These are phyloP conservation scores for Elysia crispata DNA, from an alignment of 2,888 invertebrate genomes.

Conservation along the genomic window DNA sequence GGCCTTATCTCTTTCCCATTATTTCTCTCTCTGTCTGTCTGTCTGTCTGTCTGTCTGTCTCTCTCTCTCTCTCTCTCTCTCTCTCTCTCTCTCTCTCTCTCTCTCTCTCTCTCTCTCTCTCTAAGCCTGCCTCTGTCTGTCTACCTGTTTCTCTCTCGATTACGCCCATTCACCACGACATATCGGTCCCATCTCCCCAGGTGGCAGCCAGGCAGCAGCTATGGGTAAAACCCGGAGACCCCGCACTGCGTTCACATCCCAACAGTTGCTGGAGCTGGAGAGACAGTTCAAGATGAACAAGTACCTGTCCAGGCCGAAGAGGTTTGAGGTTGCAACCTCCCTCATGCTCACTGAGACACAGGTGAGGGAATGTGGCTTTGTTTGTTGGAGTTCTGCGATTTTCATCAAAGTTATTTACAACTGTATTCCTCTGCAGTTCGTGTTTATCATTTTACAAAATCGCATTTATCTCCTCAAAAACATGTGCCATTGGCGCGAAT, in stretches of 20 bases:
- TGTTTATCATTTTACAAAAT: too few species aligned
- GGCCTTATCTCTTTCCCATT: too few species aligned
- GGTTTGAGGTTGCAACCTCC: slow-evolving; percentile 98
- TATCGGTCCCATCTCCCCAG: slow-evolving; percentile 55
- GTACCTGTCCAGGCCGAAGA: slow-evolving; percentile 97
- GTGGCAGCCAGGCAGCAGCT: slow-evolving; percentile 64
- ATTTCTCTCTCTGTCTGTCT: too few species aligned
- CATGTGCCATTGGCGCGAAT: too few species aligned
- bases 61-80: neutral
- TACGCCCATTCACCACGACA: too few species aligned
- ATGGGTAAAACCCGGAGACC: slow-evolving; percentile 90
- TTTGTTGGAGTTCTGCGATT: neutral
- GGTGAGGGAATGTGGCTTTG: slow-evolving; percentile 80
- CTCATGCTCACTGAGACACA: slow-evolving; percentile 98
- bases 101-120: neutral
- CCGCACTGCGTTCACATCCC: slow-evolving; percentile 97
- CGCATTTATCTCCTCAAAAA: too few species aligned
- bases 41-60: too few species aligned
- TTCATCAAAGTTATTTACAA: neutral
- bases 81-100: neutral
- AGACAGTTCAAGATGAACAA: slow-evolving; percentile 94
- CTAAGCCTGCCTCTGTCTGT: too few species aligned
- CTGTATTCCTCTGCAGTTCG: neutral
- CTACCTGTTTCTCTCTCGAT: too few species aligned
- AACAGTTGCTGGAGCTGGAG: slow-evolving; percentile 86